phyloP scores from a whole-genome alignment of 2,113 vertebrate genomes.

The Aphelocoma coerulescens region DNA sequence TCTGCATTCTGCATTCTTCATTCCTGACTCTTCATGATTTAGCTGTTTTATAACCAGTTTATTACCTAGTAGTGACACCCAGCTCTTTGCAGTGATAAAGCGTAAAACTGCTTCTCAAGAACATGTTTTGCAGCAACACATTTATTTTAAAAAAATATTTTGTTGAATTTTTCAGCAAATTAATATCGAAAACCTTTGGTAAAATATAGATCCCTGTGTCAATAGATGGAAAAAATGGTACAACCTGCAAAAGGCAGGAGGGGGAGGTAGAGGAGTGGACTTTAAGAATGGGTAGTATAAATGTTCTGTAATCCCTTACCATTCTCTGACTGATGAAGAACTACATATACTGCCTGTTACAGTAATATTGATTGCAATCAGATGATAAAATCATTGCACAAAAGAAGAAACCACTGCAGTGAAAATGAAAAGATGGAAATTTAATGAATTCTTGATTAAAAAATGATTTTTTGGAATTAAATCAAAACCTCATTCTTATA shows the following conservation, averaged over 20 bases:
- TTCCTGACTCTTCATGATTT: background rate
- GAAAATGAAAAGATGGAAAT: conserved; percentile 55
- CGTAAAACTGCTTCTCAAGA: background rate
- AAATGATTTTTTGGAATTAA: conserved; percentile 51
- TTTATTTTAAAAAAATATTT: background rate
- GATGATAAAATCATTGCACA: conserved; percentile 54
- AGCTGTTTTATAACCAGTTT: background rate
- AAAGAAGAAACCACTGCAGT: conserved; percentile 42
- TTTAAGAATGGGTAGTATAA: conserved; percentile 9
- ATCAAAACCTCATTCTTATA: conserved; percentile 11
- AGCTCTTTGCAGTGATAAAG: background rate
- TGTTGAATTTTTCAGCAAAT: background rate
- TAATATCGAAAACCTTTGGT: background rate
- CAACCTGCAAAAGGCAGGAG: background rate
- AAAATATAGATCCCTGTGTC: background rate
- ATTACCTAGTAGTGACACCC: background rate
- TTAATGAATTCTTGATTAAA: conserved; percentile 49
- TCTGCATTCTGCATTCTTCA: background rate
- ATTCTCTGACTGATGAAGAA: conserved; percentile 47
- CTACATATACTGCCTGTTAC: conserved; percentile 40
- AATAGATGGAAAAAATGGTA: background rate
- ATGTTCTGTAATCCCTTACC: conserved; percentile 12
- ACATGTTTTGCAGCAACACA: background rate
- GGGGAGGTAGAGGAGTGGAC: background rate
- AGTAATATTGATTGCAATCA: conserved; percentile 66